Percentiles rank a stretch among this genome's conserved stretches.
phyloP scores from a whole-genome alignment of 2,797 vertebrate species.

The Pseudochirops corinnae region DNA sequence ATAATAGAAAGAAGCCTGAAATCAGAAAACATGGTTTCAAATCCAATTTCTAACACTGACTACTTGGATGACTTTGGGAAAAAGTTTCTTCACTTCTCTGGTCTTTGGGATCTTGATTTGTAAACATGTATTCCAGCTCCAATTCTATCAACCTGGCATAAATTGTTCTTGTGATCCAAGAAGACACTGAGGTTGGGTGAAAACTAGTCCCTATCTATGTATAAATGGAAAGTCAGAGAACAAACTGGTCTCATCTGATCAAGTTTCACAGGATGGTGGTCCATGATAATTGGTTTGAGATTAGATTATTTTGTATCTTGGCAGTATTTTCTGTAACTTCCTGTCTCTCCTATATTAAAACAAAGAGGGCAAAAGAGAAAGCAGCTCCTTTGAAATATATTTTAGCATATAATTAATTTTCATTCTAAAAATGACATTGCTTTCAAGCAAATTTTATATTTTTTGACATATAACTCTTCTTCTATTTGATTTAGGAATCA shows the following conservation, averaged over 20 bases:
- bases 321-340: background rate
- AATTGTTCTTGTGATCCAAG: background rate
- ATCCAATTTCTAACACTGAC: background rate
- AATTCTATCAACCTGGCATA: background rate
- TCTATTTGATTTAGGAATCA: background rate
- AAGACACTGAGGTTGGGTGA: background rate
- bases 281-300: background rate
- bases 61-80: background rate
- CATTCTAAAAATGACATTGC: background rate
- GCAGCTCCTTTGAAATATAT: background rate
- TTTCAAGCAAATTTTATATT: background rate
- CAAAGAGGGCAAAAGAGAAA: background rate
- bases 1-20: too few species aligned
- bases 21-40: background rate
- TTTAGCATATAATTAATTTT: background rate
- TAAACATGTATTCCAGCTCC: background rate
- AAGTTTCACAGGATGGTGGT: background rate
- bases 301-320: background rate
- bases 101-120: background rate
- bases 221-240: background rate
- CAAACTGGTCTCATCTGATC: background rate
- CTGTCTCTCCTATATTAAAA: background rate
- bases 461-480: background rate
- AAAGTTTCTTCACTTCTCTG: background rate
- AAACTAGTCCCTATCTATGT: background rate